phyloP scores from a whole-genome alignment of 2,113 vertebrate genomes.

The cattle (Bos taurus) region DNA sequence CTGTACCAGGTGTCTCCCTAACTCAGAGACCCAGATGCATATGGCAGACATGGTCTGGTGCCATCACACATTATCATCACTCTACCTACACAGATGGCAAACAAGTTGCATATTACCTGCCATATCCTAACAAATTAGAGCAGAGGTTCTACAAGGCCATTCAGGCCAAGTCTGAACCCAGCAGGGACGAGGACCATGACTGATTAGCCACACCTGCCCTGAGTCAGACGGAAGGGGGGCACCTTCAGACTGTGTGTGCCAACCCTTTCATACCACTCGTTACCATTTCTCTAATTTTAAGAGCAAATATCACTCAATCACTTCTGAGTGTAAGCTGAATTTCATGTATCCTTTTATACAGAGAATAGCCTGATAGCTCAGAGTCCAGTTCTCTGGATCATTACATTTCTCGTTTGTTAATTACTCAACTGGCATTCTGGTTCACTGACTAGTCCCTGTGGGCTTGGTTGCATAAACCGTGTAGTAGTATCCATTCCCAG shows the following conservation, averaged over 20 bases:
- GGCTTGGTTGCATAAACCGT: neutral
- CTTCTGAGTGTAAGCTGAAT: neutral
- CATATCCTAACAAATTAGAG: neutral
- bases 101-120: neutral
- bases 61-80: neutral
- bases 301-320: neutral
- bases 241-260: neutral
- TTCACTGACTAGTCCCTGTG: neutral
- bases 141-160: neutral
- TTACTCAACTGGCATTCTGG: neutral
- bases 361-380: neutral
- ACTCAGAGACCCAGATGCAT: neutral
- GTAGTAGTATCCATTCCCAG: neutral
- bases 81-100: neutral
- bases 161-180: neutral
- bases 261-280: neutral
- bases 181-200: neutral
- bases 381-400: neutral
- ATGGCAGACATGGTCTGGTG: neutral
- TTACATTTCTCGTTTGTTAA: neutral
- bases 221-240: neutral
- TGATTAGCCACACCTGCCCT: neutral
- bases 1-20: neutral
- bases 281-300: neutral
- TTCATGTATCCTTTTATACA: neutral